These are phyloP conservation scores for Trichonephila clavata DNA, from an alignment of 1,140 invertebrate genomes.

Conservation along the genomic window DNA sequence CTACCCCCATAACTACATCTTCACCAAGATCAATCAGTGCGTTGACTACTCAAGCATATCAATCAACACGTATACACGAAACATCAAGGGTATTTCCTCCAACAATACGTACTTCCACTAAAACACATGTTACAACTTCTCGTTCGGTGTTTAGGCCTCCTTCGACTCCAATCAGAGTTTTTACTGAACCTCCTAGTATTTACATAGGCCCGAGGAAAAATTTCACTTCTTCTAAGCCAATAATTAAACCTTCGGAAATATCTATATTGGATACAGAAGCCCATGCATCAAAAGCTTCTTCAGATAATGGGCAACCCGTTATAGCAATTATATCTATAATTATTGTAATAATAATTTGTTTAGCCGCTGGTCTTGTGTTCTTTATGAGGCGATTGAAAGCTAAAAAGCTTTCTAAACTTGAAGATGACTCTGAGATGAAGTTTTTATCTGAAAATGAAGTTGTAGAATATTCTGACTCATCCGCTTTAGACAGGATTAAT, in stretches of 20 bases:
- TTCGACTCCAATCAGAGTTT: too few species aligned
- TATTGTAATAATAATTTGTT: slow-evolving; percentile 1
- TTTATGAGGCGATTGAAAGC: neutral
- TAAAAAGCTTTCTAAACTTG: slow-evolving; percentile 63
- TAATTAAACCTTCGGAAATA: neutral
- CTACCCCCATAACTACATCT: neutral
- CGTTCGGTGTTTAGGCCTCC: too few species aligned
- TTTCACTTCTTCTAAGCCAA: neutral
- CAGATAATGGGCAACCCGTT: neutral
- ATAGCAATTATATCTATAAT: slow-evolving; percentile 31
- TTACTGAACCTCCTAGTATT: neutral
- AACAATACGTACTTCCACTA: neutral
- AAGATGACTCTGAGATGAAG: slow-evolving; percentile 78
- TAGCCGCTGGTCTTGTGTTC: neutral
- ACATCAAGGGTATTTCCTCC: neutral
- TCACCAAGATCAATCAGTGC: neutral
- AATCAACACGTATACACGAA: neutral
- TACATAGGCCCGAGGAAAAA: neutral
- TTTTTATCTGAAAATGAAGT: slow-evolving; percentile 76
- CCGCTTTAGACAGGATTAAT: slow-evolving; percentile 19
- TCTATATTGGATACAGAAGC: neutral
- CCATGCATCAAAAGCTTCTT: slow-evolving; percentile 13
- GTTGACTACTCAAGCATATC: neutral
- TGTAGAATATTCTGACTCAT: slow-evolving; percentile 59
- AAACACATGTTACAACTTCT: neutral